Evolutionary conservation across 2,888 invertebrate genomes (phyloP).

Genomic region (Anarsia innoxiella): DNA sequence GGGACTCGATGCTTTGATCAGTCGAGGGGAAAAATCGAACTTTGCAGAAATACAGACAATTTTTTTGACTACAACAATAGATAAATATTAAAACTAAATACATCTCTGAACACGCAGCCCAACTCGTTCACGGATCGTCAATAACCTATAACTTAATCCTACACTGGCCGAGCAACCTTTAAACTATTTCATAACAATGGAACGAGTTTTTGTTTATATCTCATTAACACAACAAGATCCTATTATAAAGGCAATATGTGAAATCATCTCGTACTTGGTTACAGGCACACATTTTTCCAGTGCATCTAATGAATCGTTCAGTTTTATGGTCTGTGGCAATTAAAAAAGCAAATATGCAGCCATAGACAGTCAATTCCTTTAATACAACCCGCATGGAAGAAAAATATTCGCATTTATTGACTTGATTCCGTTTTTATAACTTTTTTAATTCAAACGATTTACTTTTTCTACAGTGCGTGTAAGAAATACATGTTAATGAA

Average conservation of each 20-base stretch:
- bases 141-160: constrained; percentile 53
- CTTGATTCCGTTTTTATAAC: no score
- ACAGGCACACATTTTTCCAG: constrained; percentile 7
- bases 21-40: no score
- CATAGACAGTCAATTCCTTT: constrained; percentile 5
- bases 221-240: constrained; percentile 14
- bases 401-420: no score
- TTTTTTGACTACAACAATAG: no score
- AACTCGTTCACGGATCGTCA: constrained; percentile 53
- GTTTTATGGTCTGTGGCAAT: neutral
- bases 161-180: constrained; percentile 20
- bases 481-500: no score
- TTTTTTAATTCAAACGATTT: neutral
- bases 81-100: no score
- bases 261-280: constrained; percentile 4
- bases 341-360: constrained; percentile 8
- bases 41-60: no score
- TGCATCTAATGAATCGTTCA: constrained; percentile 6
- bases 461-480: no score
- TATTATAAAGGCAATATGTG: constrained; percentile 9
- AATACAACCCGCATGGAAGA: neutral
- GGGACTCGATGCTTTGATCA: constrained; percentile 12
- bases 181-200: constrained; percentile 24
- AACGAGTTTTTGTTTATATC: constrained; percentile 16
- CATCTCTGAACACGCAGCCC: constrained; percentile 39